Percentiles rank a stretch among this genome's conserved stretches.
phyloP scores from a whole-genome alignment of 2,797 vertebrate species.

The Myripristis jacobus region DNA sequence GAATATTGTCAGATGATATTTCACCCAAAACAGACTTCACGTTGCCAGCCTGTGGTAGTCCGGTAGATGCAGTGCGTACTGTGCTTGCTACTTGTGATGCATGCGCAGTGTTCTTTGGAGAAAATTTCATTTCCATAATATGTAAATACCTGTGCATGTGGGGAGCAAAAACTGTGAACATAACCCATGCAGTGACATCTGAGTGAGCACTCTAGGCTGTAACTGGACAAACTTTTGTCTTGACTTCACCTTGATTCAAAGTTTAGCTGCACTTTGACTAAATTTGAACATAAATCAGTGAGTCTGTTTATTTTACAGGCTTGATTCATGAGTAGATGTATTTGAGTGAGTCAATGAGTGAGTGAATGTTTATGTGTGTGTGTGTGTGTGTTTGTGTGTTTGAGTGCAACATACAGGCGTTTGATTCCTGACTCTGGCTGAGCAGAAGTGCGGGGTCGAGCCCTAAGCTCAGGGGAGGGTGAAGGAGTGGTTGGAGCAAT shows the following conservation, averaged over 20 bases:
- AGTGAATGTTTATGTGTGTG: background rate
- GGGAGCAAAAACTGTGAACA: background rate
- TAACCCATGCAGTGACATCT: conserved; percentile 24
- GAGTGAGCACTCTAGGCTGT: background rate
- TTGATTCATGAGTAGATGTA: conserved; percentile 1
- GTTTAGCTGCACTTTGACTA: background rate
- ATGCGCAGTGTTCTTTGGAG: background rate
- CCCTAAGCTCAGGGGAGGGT: conserved; percentile 79
- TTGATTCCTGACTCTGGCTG: conserved; percentile 97
- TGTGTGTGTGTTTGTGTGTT: background rate
- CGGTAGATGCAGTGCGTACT: too few species aligned
- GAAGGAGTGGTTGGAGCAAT: conserved; percentile 80
- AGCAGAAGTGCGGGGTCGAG: conserved; percentile 81
- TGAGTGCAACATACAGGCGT: conserved; percentile 89
- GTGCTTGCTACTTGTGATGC: background rate
- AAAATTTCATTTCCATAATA: background rate
- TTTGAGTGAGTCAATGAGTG: background rate
- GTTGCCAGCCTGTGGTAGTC: background rate
- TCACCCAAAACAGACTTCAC: too few species aligned
- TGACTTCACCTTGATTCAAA: background rate
- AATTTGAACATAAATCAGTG: background rate
- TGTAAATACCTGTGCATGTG: conserved; percentile 5
- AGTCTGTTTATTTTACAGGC: background rate
- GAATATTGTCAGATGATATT: too few species aligned
- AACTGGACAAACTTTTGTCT: background rate